phyloP scores from a whole-genome alignment of 2,113 vertebrate species.

The Apteryx owenii region DNA sequence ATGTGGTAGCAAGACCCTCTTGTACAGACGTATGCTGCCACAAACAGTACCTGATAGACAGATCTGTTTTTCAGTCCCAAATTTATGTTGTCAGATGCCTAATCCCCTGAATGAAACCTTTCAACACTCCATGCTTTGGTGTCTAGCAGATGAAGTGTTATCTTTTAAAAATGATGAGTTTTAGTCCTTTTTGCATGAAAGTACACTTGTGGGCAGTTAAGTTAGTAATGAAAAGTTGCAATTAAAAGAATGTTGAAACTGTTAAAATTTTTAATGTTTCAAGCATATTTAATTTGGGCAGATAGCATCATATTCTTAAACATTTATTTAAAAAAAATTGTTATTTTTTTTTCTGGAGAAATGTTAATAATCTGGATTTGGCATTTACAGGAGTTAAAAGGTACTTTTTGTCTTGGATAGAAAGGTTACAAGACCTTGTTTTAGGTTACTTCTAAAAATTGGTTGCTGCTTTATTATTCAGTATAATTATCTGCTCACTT shows the following conservation, averaged over 20 bases:
- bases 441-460: neutral
- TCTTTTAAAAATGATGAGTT: neutral
- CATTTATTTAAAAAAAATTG: neutral
- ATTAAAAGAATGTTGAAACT: neutral
- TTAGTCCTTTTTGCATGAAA: neutral
- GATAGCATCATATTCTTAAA: neutral
- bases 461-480: neutral
- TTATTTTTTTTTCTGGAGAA: neutral
- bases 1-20: neutral
- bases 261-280: fast-evolving
- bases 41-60: neutral
- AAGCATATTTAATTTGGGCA: neutral
- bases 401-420: neutral
- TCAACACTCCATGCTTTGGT: neutral
- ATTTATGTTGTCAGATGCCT: neutral
- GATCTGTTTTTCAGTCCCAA: neutral
- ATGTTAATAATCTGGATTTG: neutral
- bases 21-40: neutral
- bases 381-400: neutral
- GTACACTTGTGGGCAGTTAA: neutral
- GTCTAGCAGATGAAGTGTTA: neutral
- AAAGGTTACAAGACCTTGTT: neutral
- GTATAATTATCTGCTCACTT: neutral
- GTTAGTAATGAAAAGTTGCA: neutral
- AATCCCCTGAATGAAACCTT: neutral